These are phyloP conservation scores for Seira ritae DNA, from an alignment of 2,888 invertebrate species.

Conservation along the genomic window DNA sequence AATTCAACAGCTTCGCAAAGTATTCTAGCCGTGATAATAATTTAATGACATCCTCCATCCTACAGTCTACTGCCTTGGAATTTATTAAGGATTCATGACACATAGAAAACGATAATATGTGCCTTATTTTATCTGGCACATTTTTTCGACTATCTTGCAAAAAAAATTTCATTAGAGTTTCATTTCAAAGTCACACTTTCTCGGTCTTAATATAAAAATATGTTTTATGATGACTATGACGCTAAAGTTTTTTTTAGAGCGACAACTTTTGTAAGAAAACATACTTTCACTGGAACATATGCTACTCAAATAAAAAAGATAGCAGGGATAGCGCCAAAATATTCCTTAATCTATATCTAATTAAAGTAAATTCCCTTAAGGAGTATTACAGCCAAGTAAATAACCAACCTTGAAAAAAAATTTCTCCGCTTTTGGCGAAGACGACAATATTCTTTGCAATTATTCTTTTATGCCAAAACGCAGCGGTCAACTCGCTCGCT, in stretches of 20 bases:
- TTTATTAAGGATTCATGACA: not conserved
- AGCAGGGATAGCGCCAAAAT: constrained; percentile 4
- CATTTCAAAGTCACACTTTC: not conserved
- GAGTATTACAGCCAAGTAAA: not conserved
- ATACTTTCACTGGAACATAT: constrained; percentile 19
- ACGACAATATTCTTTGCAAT: too few species aligned
- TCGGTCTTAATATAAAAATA: not conserved
- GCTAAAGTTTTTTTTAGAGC: constrained; percentile 4
- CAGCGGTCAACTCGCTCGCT: too few species aligned
- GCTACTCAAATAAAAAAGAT: constrained; percentile 32
- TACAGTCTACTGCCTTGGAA: constrained; percentile 1
- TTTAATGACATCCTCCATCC: not conserved
- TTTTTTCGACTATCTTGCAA: not conserved
- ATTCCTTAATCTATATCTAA: not conserved
- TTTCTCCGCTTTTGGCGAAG: too few species aligned
- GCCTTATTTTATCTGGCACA: not conserved
- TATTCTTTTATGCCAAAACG: too few species aligned
- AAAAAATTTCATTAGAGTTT: not conserved
- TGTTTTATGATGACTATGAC: not conserved
- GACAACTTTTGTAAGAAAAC: not conserved
- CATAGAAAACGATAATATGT: not conserved
- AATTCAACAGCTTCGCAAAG: not conserved
- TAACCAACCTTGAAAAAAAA: too few species aligned
- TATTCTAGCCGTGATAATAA: not conserved
- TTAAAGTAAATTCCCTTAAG: not conserved